Conservation (phyloP, 30 jellyfish, hydroid and myxozoan species). For the Clytia hemisphaerica region DNA sequence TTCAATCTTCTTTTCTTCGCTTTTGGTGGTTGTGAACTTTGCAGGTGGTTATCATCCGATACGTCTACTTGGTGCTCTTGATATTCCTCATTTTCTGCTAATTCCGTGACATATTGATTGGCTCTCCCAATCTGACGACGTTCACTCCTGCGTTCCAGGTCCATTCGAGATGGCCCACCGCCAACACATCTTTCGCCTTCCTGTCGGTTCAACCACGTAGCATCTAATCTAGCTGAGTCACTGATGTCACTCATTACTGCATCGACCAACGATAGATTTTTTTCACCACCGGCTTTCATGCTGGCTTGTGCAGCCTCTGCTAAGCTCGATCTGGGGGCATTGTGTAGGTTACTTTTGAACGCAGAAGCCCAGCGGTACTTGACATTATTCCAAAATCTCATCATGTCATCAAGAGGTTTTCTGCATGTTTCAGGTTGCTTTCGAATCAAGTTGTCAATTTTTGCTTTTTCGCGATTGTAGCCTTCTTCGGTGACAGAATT, state of each 20-base stretch:
- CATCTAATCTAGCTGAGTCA: conserved; percentile 17
- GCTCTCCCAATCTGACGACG: too few relatives aligned
- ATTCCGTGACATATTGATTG: too few relatives aligned
- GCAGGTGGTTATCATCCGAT: too few relatives aligned
- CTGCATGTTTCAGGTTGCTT: conserved; percentile 17
- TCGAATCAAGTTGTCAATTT: neutral
- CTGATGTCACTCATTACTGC: neutral
- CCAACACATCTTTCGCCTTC: conserved; percentile 7
- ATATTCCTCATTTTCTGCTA: too few relatives aligned
- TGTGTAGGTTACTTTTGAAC: conserved; percentile 4
- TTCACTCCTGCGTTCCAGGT: too few relatives aligned
- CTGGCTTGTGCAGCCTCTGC: conserved; percentile 35
- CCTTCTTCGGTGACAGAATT: conserved; percentile 42
- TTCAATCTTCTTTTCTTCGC: too few relatives aligned
- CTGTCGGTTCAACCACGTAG: conserved; percentile 9
- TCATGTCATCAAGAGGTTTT: conserved; percentile 16
- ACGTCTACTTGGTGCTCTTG: too few relatives aligned
- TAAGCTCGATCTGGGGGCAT: conserved; percentile 28
- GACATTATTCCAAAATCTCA: conserved; percentile 20
- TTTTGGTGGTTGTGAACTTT: too few relatives aligned
- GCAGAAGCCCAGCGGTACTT: conserved; percentile 34
- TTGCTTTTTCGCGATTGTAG: conserved; percentile 19
- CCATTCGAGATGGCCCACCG: conserved; percentile 12
- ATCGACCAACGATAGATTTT: conserved; percentile 17
- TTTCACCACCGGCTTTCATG: conserved; percentile 22